These are phyloP conservation scores for Pinctada fucata DNA, from an alignment of 2,888 invertebrate genomes.

Conservation along the genomic window DNA sequence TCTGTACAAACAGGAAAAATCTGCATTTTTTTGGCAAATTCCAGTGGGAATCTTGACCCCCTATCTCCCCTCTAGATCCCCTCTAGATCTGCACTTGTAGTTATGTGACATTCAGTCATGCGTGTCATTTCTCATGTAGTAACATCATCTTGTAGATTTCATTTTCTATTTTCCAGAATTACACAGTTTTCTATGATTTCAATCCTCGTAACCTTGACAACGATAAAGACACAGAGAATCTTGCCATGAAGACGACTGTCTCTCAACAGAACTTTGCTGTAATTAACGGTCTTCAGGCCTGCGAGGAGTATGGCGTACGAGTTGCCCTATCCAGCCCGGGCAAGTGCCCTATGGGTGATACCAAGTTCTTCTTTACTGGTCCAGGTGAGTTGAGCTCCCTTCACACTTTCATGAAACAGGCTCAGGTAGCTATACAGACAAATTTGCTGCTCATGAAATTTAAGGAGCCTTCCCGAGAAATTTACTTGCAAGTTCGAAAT, in stretches of 20 bases:
- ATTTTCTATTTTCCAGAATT: slow-evolving; percentile 43
- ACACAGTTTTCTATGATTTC: slow-evolving; percentile 57
- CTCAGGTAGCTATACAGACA: no score
- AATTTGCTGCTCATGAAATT: background rate
- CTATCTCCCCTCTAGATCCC: background rate
- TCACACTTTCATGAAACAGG: no score
- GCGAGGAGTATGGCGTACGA: slow-evolving; percentile 57
- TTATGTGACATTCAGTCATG: background rate
- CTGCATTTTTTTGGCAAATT: no score
- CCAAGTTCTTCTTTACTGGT: slow-evolving; percentile 34
- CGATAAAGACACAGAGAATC: slow-evolving; percentile 21
- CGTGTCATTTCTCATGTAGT: background rate
- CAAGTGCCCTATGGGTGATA: slow-evolving; percentile 37
- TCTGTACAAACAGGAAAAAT: no score
- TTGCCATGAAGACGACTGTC: slow-evolving; percentile 30
- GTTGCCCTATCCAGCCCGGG: slow-evolving; percentile 52
- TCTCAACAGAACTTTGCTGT: slow-evolving; percentile 18
- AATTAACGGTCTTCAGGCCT: slow-evolving; percentile 45
- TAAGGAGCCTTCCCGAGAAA: no score
- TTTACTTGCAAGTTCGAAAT: no score
- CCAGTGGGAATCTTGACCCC: no score
- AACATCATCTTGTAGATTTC: background rate
- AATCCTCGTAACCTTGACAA: slow-evolving; percentile 40
- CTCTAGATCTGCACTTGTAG: background rate
- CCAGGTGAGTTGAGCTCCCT: slow-evolving; percentile 34